Conservation (phyloP, 2,888 invertebrate species). For the Drosophila nr. fundita region DNA sequence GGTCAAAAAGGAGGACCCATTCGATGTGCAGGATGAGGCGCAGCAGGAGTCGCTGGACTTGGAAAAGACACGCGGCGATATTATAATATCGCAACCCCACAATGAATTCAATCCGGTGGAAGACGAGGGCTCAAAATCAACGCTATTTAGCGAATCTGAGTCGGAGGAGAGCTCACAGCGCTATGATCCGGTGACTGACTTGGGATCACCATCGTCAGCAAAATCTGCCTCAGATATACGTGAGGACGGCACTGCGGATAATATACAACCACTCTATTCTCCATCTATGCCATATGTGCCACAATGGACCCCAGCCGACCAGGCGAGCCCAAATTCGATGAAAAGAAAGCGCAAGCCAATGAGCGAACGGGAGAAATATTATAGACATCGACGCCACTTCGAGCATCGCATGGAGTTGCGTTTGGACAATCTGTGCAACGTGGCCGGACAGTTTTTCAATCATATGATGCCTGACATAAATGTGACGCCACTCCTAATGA, state of each 20-base stretch:
- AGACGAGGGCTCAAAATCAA: slow-evolving; percentile 5
- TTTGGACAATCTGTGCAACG: slow-evolving; percentile 72
- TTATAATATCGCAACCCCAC: not conserved
- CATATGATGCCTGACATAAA: slow-evolving; percentile 73
- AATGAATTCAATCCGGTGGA: slow-evolving; percentile 5
- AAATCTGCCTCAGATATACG: slow-evolving; percentile 6
- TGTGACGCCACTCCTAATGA: slow-evolving; percentile 48
- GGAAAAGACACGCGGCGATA: slow-evolving; percentile 4
- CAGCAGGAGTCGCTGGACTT: slow-evolving; percentile 16
- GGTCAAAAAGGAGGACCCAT: slow-evolving; percentile 18
- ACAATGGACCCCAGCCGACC: not conserved
- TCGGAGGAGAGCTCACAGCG: slow-evolving; percentile 44
- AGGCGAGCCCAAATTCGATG: not conserved
- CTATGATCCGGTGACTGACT: slow-evolving; percentile 47
- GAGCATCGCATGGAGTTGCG: slow-evolving; percentile 81
- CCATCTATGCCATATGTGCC: too few relatives aligned
- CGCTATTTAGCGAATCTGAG: slow-evolving; percentile 41
- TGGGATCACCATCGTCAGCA: slow-evolving; percentile 8
- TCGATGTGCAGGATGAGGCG: slow-evolving; percentile 4
- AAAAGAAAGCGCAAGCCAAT: slow-evolving; percentile 33
- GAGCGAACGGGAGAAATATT: slow-evolving; percentile 77
- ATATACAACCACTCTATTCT: too few relatives aligned
- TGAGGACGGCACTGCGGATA: slow-evolving; percentile 10
- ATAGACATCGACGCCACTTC: slow-evolving; percentile 80
- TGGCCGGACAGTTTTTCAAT: slow-evolving; percentile 77